Conservation (phyloP, 64 coral and sea anemone genomes). For the Pachyseris speciosa region DNA sequence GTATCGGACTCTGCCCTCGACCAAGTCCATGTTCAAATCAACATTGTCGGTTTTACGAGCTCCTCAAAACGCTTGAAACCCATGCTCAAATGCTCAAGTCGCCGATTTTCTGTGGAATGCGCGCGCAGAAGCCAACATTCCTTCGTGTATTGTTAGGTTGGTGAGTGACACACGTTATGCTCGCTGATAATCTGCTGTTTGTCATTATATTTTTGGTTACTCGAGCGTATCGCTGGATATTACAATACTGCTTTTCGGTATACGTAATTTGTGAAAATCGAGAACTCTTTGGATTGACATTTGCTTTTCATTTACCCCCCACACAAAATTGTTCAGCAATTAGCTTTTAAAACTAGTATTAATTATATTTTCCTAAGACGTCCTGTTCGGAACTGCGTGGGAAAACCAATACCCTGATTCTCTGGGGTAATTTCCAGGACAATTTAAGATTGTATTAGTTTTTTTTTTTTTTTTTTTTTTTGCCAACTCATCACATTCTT, state of each 20-base stretch:
- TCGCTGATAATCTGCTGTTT: background rate
- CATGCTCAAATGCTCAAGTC: background rate
- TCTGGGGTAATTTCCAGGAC: too few species aligned
- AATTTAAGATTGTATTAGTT: too few species aligned
- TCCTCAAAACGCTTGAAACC: constrained; percentile 3
- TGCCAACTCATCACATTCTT: too few species aligned
- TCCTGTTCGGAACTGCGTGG: background rate
- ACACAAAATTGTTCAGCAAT: too few species aligned
- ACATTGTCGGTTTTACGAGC: constrained; percentile 53
- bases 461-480: background rate
- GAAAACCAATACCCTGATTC: background rate
- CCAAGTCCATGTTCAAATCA: constrained; percentile 72
- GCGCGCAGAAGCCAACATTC: constrained; percentile 77
- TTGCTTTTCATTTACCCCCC: too few species aligned
- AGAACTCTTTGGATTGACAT: too few species aligned
- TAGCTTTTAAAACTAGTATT: background rate
- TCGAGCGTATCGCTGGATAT: background rate
- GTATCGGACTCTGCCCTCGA: constrained; percentile 86
- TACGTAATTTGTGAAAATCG: too few species aligned
- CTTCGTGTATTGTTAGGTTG: constrained; percentile 15
- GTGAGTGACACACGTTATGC: background rate
- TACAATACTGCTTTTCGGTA: background rate
- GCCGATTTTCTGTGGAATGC: background rate
- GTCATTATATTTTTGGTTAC: constrained; percentile 6
- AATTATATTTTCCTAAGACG: background rate